Percentiles rank a stretch among this genome's conserved stretches.
Evolutionary conservation across 2,888 invertebrate genomes (phyloP).

Genomic region (Amphimallon solstitiale): DNA sequence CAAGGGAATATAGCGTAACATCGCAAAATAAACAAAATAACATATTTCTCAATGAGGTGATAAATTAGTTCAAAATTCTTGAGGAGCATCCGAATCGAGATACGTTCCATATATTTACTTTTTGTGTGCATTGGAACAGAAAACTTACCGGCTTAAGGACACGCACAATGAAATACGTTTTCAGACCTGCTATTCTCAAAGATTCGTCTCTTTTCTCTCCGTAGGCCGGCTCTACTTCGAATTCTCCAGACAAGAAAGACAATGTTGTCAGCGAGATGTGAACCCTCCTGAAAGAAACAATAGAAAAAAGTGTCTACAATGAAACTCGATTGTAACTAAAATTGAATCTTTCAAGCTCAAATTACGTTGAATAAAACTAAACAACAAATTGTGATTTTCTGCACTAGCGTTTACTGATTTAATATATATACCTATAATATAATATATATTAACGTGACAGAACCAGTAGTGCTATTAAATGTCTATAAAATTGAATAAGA

Average conservation of each 20-base stretch:
- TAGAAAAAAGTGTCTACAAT: not conserved
- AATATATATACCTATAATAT: too few relatives aligned
- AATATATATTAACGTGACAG: too few relatives aligned
- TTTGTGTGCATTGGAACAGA: not conserved
- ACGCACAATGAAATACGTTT: slow-evolving; percentile 90
- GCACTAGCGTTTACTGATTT: too few relatives aligned
- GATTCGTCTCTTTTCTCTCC: slow-evolving; percentile 94
- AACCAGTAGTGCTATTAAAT: too few relatives aligned
- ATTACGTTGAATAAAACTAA: too few relatives aligned
- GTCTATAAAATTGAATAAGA: too few relatives aligned
- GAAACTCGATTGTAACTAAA: not conserved
- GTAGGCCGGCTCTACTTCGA: slow-evolving; percentile 90
- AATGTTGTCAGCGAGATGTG: slow-evolving; percentile 93
- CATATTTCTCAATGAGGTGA: not conserved
- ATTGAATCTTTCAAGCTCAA: not conserved
- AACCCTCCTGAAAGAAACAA: slow-evolving; percentile 75
- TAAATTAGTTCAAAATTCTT: not conserved
- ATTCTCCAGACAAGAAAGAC: slow-evolving; percentile 86
- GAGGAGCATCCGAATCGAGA: not conserved
- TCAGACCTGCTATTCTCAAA: slow-evolving; percentile 85
- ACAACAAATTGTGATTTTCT: too few relatives aligned
- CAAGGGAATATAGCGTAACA: too few relatives aligned
- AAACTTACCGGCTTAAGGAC: slow-evolving; percentile 82
- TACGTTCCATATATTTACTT: too few relatives aligned
- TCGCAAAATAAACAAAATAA: too few relatives aligned